These are phyloP conservation scores for Campylomormyrus numenius DNA, from an alignment of 2,113 vertebrate genomes.

Conservation along the genomic window DNA sequence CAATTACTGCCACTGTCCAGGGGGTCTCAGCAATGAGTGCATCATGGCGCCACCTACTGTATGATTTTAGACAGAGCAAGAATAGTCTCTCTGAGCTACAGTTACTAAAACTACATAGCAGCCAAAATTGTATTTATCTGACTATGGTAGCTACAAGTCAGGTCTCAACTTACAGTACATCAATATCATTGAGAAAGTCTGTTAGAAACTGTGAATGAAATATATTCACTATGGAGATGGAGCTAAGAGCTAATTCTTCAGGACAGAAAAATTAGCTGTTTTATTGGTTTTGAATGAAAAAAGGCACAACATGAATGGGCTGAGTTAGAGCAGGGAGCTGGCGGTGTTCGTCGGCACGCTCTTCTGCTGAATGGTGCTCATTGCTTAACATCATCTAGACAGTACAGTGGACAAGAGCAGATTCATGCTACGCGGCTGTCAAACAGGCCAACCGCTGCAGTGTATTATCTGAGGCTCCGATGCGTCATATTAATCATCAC, in stretches of 20 bases:
- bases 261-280: neutral
- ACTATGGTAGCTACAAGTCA: neutral
- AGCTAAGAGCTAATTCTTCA: neutral
- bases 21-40: neutral
- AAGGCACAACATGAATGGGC: neutral
- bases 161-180: neutral
- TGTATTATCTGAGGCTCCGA: conserved; percentile 81
- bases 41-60: conserved; percentile 27
- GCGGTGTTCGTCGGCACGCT: conserved; percentile 42
- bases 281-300: neutral
- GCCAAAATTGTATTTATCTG: neutral
- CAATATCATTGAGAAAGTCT: neutral
- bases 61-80: neutral
- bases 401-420: conserved; percentile 57
- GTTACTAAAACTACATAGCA: neutral
- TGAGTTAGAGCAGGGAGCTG: neutral
- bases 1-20: conserved; percentile 22
- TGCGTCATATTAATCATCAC: conserved; percentile 88
- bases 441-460: conserved; percentile 86
- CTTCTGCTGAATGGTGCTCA: conserved; percentile 37
- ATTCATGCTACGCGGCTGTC: conserved; percentile 55
- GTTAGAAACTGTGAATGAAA: neutral
- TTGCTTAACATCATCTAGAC: conserved; percentile 50
- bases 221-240: neutral
- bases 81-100: neutral